A percentile compares a stretch with the other conserved stretches of the same genome.
Conservation (phyloP, 2,888 invertebrate species). For the Chorisops tibialis region DNA sequence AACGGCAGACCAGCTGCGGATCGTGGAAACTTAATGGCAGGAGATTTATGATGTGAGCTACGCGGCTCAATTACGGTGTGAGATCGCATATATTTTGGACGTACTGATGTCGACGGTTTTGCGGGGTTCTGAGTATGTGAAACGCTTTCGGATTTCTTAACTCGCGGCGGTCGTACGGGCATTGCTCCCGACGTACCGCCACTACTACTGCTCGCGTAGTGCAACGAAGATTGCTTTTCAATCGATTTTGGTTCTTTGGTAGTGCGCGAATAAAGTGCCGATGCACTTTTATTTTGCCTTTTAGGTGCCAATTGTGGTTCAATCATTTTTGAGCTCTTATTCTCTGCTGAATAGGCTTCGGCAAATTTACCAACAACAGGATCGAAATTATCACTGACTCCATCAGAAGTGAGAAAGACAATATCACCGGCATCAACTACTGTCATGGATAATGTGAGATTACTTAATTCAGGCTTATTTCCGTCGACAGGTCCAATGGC, state of each 20-base stretch:
- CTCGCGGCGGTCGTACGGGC: slow-evolving; percentile 41
- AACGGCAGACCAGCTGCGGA: slow-evolving; percentile 60
- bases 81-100: slow-evolving; percentile 52
- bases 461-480: slow-evolving; percentile 77
- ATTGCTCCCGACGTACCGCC: slow-evolving; percentile 8
- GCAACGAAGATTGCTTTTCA: background rate
- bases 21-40: slow-evolving; percentile 48
- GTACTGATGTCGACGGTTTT: slow-evolving; percentile 39
- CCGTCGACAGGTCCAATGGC: slow-evolving; percentile 86
- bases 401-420: slow-evolving; percentile 84
- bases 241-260: slow-evolving; percentile 11
- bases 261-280: slow-evolving; percentile 45
- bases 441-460: slow-evolving; percentile 80
- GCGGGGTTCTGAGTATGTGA: slow-evolving; percentile 33
- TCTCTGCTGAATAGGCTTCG: slow-evolving; percentile 52
- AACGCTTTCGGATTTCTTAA: slow-evolving; percentile 35
- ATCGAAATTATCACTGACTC: slow-evolving; percentile 87
- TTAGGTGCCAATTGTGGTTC: slow-evolving; percentile 42
- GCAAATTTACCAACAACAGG: slow-evolving; percentile 88
- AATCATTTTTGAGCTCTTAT: slow-evolving; percentile 32
- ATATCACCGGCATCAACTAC: slow-evolving; percentile 76
- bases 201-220: slow-evolving; percentile 11
- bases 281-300: slow-evolving; percentile 50
- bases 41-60: slow-evolving; percentile 35
- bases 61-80: slow-evolving; percentile 52